Evolutionary conservation across 1,140 invertebrate genomes (phyloP), one percentile per base, ranked within the genome.

Genomic region (Zaprionus gabonicus): DNA sequence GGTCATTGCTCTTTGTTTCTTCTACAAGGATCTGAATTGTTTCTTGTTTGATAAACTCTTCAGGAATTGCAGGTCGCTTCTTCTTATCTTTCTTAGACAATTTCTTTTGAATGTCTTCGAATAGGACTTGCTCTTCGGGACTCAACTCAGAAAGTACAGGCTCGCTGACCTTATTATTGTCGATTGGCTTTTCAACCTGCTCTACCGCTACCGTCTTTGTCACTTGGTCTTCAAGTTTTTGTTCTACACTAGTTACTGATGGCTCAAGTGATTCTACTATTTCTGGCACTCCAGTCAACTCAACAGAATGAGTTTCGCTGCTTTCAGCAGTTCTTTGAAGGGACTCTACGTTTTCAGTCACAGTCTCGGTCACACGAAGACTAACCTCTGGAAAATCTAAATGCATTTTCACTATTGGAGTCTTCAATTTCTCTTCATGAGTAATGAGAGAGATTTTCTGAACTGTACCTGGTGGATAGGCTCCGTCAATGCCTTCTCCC

Each of bases 381-480:
- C 83, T 92, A 76, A 92, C 91, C 79, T 87, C 80, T 34, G 92
- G 92, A 74, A 93, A 91, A 88, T 93, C 91, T 86, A 95, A 94
- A 93, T 95, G 95, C 34, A 95, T 92, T 76, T 95, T 94, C 85
- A 95, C 93, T 12, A 95, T 94, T 31, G 95, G 95, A 72, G 95
- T 94, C 86, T 95, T 93, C 93, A 94, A 94, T 66, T 95, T 94
- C 92, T 95, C 95, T 93, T 96, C 95, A 67, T 96, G 95, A 36
- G 95, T 95, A 65, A 96, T 95, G 25, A 96, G 88, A 72, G 95
- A 94, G 62, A 95, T 94, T 82, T 94, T 95, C 75, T 94, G 94
- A 44, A 95, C 95, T 87, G 94, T 93, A 71, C 92, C 71, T 53
- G 93, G 92, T 76, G 91, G 88, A 63, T 91, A 91, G 69, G 74